phyloP scores from a whole-genome alignment of 2,888 invertebrate species.

The Chesias legatella region DNA sequence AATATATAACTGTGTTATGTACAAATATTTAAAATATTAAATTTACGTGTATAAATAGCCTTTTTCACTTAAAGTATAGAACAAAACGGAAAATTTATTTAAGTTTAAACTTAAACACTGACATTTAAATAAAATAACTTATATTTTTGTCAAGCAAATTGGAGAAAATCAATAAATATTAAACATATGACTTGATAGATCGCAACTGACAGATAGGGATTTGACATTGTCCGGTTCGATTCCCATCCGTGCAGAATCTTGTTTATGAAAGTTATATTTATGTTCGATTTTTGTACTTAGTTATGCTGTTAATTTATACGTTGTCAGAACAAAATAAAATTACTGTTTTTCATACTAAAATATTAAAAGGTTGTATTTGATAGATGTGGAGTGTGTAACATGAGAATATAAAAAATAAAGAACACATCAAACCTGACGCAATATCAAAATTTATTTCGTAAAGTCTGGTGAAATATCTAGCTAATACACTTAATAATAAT shows the following conservation, averaged over 20 bases:
- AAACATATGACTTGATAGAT: too few relatives aligned
- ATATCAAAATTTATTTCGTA: constrained; percentile 8
- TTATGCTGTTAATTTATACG: constrained; percentile 4
- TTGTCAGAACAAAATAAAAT: neutral
- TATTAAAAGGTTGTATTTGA: neutral
- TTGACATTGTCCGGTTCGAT: too few relatives aligned
- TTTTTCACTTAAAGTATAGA: too few relatives aligned
- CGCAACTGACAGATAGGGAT: too few relatives aligned
- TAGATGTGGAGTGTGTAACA: neutral
- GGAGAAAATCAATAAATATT: too few relatives aligned
- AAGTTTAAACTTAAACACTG: too few relatives aligned
- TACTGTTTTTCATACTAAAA: constrained; percentile 2
- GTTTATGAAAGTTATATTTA: too few relatives aligned
- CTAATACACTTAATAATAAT: constrained; percentile 14
- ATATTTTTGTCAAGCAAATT: too few relatives aligned
- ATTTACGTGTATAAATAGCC: neutral
- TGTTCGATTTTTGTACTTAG: constrained; percentile 9
- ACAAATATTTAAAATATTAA: constrained; percentile 14
- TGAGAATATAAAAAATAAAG: constrained; percentile 1
- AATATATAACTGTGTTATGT: constrained; percentile 27
- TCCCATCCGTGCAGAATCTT: too few relatives aligned
- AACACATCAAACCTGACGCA: constrained; percentile 4
- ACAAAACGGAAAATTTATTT: too few relatives aligned
- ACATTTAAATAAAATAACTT: too few relatives aligned
- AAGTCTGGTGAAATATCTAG: constrained; percentile 16